Evolutionary conservation across 2,113 vertebrate genomes (phyloP).

Genomic region (Herpetotheres cachinnans): DNA sequence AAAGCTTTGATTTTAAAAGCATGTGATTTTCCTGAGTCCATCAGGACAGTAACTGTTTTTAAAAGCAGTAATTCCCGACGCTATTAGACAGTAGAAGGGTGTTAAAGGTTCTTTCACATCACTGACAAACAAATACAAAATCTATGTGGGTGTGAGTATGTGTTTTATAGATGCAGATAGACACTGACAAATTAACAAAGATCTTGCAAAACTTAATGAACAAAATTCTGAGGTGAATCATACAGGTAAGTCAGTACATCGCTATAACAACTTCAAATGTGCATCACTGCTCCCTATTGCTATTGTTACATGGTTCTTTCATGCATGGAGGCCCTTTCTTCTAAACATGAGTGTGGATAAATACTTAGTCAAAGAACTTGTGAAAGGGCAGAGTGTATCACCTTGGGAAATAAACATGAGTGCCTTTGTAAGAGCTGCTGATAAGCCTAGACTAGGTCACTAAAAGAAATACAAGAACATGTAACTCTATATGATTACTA

Average conservation of each 20-base stretch:
- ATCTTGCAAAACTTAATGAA: not conserved
- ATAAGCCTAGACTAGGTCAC: not conserved
- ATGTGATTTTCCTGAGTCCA: not conserved
- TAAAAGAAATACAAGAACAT: not conserved
- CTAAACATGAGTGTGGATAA: not conserved
- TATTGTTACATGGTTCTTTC: not conserved
- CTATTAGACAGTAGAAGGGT: not conserved
- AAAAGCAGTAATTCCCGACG: not conserved
- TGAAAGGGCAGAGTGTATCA: not conserved
- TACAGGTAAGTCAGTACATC: not conserved
- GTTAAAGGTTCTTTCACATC: not conserved
- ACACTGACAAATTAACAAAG: not conserved
- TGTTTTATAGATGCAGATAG: not conserved
- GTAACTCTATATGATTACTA: not conserved
- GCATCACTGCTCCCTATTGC: not conserved
- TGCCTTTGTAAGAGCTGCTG: not conserved
- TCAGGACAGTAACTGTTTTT: not conserved
- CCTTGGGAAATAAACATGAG: not conserved
- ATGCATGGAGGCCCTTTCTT: not conserved
- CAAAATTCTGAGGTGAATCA: not conserved
- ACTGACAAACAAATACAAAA: not conserved
- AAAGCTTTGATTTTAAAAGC: not conserved
- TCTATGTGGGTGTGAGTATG: too few relatives aligned
- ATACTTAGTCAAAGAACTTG: not conserved
- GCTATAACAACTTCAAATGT: not conserved